A percentile compares a stretch with the other conserved stretches of the same genome.
These are phyloP conservation scores for Bicyclus anynana DNA, from an alignment of 1,140 invertebrate species.

Conservation along the genomic window DNA sequence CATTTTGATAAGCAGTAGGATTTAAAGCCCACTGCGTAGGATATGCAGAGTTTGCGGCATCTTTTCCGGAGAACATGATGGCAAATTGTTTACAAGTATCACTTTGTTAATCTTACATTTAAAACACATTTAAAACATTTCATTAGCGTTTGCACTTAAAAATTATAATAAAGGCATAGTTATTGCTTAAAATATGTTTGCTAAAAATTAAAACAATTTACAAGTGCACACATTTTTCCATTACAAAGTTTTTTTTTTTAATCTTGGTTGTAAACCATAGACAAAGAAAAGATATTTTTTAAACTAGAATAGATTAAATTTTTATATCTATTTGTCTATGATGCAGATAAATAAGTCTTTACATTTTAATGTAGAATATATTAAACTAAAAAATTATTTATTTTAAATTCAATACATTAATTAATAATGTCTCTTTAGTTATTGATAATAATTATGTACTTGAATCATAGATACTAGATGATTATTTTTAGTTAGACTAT, in stretches of 20 bases:
- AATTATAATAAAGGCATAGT: not conserved
- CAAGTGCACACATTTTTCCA: not conserved
- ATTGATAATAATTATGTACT: too few species aligned
- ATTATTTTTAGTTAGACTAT: too few species aligned
- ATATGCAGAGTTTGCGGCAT: slow-evolving; percentile 79
- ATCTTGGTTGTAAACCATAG: not conserved
- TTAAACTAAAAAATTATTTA: too few species aligned
- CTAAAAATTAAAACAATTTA: not conserved
- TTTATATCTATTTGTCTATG: too few species aligned
- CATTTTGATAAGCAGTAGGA: slow-evolving; percentile 82
- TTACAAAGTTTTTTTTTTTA: not conserved
- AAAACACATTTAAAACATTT: slow-evolving; percentile 8
- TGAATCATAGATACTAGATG: too few species aligned
- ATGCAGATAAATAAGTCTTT: too few species aligned
- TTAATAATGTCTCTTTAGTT: too few species aligned
- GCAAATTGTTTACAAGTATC: slow-evolving; percentile 1
- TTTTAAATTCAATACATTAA: too few species aligned
- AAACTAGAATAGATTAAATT: too few species aligned
- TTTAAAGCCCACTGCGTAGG: slow-evolving; percentile 86
- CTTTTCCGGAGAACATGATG: slow-evolving; percentile 69
- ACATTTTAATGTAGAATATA: too few species aligned
- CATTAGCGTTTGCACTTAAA: not conserved
- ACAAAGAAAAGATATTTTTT: not conserved
- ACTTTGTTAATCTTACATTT: slow-evolving; percentile 3
- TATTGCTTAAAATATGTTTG: not conserved